Evolutionary conservation across 2,113 vertebrate species (phyloP), one percentile per base, ranked within the genome.

Genomic region (Actinemys pallida): DNA sequence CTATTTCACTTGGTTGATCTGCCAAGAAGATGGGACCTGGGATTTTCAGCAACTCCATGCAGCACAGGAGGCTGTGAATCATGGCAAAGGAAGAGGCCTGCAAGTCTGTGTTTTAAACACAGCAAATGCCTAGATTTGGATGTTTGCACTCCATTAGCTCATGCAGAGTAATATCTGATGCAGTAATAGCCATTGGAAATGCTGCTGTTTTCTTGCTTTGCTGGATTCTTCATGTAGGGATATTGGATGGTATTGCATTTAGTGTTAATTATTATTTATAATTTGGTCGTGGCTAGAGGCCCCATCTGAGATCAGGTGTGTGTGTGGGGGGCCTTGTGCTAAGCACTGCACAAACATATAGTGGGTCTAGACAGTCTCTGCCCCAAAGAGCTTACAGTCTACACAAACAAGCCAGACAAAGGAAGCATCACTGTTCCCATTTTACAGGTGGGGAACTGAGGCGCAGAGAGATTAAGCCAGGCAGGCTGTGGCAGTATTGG

Each of bases 91-190:
- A 50, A 12, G 29, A 54, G 59, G 24, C 3, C 69, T 9, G 8
- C 31, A 16, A 65, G 6, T 65, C 3, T 4, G 29, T 85, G 10
- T 50, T 54, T 56, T 25, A 19, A 39, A 54, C 35, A 2, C 52
- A 80, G 1, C 24, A 20, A 5, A 22, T 72, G 65, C n/a, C 65
- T 39, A 10, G n/a, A 54, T 42, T 78, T 78, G 24, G 42, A 16
- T 78, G 24, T 76, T 35, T 6, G 19, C 57, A 80, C 9, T 29
- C 54, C 27, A 56, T 6, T 16, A 54, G 27, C 83, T 78, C 53
- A 29, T 0, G 2, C 3, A 31, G 47, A 47, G 62, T 72, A 83
- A 4, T 47, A 10, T 7, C 1, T 0, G 0, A 45, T 54, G 83
- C 42, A 87, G 2, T 17, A 1, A 0, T 5, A 3, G 50, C 29